Evolutionary conservation across 2,888 invertebrate genomes (phyloP).

Genomic region (Ophion costatus): DNA sequence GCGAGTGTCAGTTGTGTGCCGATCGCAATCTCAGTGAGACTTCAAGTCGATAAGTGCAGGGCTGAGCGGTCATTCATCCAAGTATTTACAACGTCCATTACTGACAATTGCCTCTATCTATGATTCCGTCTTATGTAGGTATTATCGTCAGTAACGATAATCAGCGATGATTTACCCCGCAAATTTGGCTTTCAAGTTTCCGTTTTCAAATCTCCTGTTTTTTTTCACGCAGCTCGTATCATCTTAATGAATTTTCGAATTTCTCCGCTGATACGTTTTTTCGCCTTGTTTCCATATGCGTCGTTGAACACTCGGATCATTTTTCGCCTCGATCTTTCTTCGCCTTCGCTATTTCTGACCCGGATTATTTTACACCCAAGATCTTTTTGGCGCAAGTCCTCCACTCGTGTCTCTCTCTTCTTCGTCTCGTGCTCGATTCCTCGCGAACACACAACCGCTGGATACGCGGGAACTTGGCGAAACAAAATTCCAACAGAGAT

Average conservation of each 20-base stretch:
- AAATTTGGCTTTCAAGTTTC: conserved; percentile 1
- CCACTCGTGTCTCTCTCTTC: too few species aligned
- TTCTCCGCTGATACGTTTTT: background rate
- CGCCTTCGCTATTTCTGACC: background rate
- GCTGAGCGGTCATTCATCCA: too few species aligned
- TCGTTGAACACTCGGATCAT: background rate
- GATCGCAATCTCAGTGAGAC: too few species aligned
- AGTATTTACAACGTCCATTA: too few species aligned
- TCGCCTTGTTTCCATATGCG: background rate
- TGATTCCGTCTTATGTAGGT: too few species aligned
- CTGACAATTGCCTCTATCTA: too few species aligned
- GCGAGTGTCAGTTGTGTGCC: too few species aligned
- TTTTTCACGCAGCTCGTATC: background rate
- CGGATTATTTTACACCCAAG: background rate
- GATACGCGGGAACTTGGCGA: background rate
- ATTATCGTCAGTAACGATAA: too few species aligned
- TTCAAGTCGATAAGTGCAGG: too few species aligned
- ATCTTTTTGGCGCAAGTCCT: background rate
- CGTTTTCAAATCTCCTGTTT: background rate
- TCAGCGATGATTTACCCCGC: too few species aligned
- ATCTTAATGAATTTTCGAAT: background rate
- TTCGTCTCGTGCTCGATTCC: background rate
- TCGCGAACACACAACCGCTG: background rate
- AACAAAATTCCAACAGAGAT: background rate
- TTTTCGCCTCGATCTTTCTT: conserved; percentile 8